Evolutionary conservation across 2,797 vertebrate genomes (phyloP).

Genomic region (Lacerta agilis): DNA sequence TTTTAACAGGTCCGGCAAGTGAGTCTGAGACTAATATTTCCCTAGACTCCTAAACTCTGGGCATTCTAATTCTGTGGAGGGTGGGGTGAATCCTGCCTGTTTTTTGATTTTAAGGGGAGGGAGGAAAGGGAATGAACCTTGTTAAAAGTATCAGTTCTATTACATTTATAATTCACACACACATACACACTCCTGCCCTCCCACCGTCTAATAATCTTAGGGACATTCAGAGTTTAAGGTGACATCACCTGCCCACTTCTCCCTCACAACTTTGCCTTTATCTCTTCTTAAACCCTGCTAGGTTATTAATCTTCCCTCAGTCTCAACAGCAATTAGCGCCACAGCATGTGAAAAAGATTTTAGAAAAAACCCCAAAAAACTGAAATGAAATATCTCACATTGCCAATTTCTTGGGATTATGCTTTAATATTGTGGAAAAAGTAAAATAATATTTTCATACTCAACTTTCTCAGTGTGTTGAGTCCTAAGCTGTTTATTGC

Average conservation of each 20-base stretch:
- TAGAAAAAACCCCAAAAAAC: not conserved
- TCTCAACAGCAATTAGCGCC: not conserved
- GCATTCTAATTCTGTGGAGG: not conserved
- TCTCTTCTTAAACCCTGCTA: not conserved
- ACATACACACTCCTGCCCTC: not conserved
- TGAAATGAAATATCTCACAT: not conserved
- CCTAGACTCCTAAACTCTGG: not conserved
- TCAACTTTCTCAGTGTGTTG: not conserved
- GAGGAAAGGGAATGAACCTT: not conserved
- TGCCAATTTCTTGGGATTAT: conserved; percentile 2
- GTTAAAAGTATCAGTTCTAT: not conserved
- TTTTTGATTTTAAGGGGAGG: not conserved
- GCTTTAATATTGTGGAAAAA: not conserved
- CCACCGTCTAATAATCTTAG: not conserved
- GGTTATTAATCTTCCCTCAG: not conserved
- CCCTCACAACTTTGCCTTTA: not conserved
- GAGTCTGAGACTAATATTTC: not conserved
- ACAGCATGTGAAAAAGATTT: not conserved
- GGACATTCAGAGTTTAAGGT: not conserved
- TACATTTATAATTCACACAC: not conserved
- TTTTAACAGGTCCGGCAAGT: no score
- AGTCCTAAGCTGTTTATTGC: not conserved
- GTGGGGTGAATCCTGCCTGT: not conserved
- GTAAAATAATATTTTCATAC: conserved; percentile 1
- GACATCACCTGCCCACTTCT: not conserved